Percentiles rank a stretch among this genome's conserved stretches.
Evolutionary conservation across 2,888 invertebrate genomes (phyloP).

Genomic region (Zonitis immaculata): DNA sequence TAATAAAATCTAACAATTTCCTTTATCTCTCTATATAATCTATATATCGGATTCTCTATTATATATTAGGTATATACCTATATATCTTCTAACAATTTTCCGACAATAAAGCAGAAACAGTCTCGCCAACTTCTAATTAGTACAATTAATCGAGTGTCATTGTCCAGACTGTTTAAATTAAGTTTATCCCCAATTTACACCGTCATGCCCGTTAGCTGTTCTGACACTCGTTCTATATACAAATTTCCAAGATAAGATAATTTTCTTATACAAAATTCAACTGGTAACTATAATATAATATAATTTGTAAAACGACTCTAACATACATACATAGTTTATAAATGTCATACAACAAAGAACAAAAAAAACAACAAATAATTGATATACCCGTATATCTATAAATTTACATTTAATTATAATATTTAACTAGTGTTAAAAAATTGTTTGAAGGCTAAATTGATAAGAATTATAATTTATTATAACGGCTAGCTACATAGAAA

Average conservation of each 20-base stretch:
- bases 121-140: constrained; percentile 13
- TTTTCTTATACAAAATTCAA: too few species aligned
- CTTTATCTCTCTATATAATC: too few species aligned
- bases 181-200: constrained; percentile 17
- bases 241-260: too few species aligned
- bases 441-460: not conserved
- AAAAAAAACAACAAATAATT: not conserved
- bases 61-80: too few species aligned
- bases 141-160: constrained; percentile 13
- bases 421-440: not conserved
- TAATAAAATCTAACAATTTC: too few species aligned
- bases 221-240: too few species aligned
- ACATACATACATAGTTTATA: not conserved
- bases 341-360: not conserved
- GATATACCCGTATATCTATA: not conserved
- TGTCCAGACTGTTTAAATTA: constrained; percentile 18
- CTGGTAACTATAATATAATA: too few species aligned
- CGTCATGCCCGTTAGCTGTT: constrained; percentile 4
- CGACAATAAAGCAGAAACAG: not conserved
- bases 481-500: too few species aligned
- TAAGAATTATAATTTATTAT: too few species aligned
- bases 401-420: not conserved
- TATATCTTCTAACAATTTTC: too few species aligned
- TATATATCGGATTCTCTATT: too few species aligned
- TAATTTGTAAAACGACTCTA: too few species aligned